Percentiles rank a stretch among this genome's conserved stretches.
phyloP scores from a whole-genome alignment of 2,888 invertebrate species.

The Gastrophysa polygoni region DNA sequence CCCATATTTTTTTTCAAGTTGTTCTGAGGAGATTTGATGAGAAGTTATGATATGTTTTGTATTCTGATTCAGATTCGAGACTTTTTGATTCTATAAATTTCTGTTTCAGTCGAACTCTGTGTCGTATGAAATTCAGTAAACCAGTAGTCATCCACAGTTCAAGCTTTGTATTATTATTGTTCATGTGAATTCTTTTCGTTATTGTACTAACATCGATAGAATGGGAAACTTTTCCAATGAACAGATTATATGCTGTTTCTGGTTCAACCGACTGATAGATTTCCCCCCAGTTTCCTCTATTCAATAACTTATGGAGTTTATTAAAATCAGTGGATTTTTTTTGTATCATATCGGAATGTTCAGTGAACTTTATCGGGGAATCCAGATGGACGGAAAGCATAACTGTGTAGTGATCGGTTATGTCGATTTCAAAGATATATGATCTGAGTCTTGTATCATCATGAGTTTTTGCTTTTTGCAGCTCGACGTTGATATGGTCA shows the following conservation, averaged over 20 bases:
- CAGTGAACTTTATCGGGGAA: neutral
- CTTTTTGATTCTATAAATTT: constrained; percentile 11
- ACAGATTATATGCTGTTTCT: constrained; percentile 1
- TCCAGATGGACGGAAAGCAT: neutral
- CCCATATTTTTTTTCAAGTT: constrained; percentile 7
- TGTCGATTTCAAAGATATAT: neutral
- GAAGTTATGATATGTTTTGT: constrained; percentile 2
- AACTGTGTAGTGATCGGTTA: neutral
- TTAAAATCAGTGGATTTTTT: neutral
- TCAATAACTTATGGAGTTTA: neutral
- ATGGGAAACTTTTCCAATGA: neutral
- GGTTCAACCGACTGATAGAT: constrained; percentile 2
- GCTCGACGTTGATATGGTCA: neutral
- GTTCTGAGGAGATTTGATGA: constrained; percentile 1
- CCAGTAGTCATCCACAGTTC: neutral
- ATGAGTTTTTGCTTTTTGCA: neutral
- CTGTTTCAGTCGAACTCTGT: constrained; percentile 6
- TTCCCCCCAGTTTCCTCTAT: constrained; percentile 3
- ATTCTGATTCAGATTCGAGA: neutral
- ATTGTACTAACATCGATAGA: constrained; percentile 1
- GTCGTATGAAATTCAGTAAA: constrained; percentile 1
- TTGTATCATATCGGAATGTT: neutral
- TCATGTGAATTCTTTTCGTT: neutral
- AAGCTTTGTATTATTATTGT: neutral
- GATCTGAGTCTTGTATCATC: neutral